These are phyloP conservation scores for Lathronympha strigana DNA, from an alignment of 2,888 invertebrate species.

Conservation along the genomic window DNA sequence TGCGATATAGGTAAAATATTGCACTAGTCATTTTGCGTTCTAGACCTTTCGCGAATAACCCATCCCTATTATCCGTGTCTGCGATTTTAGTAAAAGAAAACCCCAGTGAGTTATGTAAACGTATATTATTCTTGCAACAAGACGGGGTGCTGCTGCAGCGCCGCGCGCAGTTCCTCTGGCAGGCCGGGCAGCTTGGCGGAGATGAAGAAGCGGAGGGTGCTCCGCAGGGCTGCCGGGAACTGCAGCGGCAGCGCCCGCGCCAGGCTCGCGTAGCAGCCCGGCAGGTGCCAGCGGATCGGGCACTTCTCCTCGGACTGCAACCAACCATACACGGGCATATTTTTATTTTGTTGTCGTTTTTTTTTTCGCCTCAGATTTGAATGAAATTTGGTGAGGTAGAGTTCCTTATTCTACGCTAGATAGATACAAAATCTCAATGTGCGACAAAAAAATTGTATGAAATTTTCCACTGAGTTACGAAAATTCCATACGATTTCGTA, in stretches of 20 bases:
- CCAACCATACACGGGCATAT: slow-evolving; percentile 28
- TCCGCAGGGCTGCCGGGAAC: slow-evolving; percentile 64
- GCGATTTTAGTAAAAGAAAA: background rate
- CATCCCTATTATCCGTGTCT: no score
- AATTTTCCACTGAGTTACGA: no score
- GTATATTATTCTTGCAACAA: slow-evolving; percentile 21
- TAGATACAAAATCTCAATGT: no score
- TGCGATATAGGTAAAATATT: no score
- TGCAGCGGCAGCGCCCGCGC: slow-evolving; percentile 54
- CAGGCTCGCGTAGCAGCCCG: slow-evolving; percentile 85
- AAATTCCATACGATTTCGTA: no score
- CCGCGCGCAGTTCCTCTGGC: slow-evolving; percentile 47
- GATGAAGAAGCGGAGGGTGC: slow-evolving; percentile 71
- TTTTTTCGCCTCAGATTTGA: no score
- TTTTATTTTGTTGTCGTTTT: no score
- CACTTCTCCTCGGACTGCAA: slow-evolving; percentile 88
- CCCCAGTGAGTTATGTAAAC: background rate
- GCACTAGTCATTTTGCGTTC: no score
- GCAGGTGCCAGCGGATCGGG: slow-evolving; percentile 85
- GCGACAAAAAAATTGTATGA: no score
- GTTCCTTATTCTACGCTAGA: no score
- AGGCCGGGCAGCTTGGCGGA: slow-evolving; percentile 53
- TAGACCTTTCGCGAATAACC: no score
- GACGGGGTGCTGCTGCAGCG: slow-evolving; percentile 49
- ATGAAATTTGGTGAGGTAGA: no score